Conservation (phyloP, 2,888 invertebrate species). For the Iphiclides podalirius region DNA sequence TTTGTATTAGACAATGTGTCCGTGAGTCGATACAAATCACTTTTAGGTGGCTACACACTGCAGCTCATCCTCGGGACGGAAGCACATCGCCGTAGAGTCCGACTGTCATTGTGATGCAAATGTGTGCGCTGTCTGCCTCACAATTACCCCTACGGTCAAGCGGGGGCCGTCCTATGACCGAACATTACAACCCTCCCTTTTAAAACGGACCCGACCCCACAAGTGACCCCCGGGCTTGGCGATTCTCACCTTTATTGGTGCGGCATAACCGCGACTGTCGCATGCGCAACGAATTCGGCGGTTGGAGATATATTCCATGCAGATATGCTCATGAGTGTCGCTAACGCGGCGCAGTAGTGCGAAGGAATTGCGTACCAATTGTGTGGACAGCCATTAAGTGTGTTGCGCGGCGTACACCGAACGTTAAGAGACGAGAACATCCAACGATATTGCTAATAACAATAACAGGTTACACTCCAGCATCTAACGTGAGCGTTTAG, state of each 20-base stretch:
- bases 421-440: slow-evolving; percentile 55
- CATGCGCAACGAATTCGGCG: slow-evolving; percentile 35
- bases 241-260: slow-evolving; percentile 46
- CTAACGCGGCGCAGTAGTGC: slow-evolving; percentile 64
- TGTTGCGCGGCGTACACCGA: slow-evolving; percentile 44
- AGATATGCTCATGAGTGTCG: slow-evolving; percentile 71
- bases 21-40: slow-evolving; percentile 12
- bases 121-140: slow-evolving; percentile 76
- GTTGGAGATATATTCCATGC: slow-evolving; percentile 65
- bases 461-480: slow-evolving; percentile 30
- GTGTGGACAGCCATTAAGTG: slow-evolving; percentile 70
- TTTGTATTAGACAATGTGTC: too few species aligned
- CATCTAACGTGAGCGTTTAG: slow-evolving; percentile 15
- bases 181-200: slow-evolving; percentile 74
- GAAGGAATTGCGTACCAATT: slow-evolving; percentile 62
- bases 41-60: slow-evolving; percentile 52
- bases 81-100: slow-evolving; percentile 56
- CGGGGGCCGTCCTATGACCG: slow-evolving; percentile 66
- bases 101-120: slow-evolving; percentile 76
- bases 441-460: slow-evolving; percentile 61
- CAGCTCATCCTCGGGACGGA: slow-evolving; percentile 69
- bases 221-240: slow-evolving; percentile 32
- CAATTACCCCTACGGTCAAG: slow-evolving; percentile 78
- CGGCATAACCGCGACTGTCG: slow-evolving; percentile 41
- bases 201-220: slow-evolving; percentile 61